These are phyloP conservation scores for Magallana gigas DNA, from an alignment of 1,140 invertebrate genomes.

Conservation along the genomic window DNA sequence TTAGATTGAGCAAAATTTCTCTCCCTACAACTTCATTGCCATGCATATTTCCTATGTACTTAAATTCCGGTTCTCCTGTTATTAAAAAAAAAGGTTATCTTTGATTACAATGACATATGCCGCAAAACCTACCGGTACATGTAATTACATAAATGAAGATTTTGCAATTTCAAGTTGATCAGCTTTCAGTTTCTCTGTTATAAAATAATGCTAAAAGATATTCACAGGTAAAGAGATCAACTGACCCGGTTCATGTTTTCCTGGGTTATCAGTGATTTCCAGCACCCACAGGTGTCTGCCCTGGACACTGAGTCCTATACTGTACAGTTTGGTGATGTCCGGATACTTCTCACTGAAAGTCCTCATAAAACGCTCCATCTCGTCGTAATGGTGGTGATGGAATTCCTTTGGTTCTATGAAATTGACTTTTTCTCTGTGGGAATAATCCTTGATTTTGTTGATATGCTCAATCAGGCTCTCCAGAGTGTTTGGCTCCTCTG, in stretches of 20 bases:
- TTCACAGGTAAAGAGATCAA: slow-evolving; percentile 78
- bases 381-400: slow-evolving; percentile 93
- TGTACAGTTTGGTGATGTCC: slow-evolving; percentile 77
- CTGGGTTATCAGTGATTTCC: slow-evolving; percentile 90
- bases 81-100: not conserved
- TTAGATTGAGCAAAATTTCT: slow-evolving; percentile 86
- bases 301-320: slow-evolving; percentile 77
- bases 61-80: slow-evolving; percentile 82
- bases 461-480: slow-evolving; percentile 67
- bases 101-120: not conserved
- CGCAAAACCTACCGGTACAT: not conserved
- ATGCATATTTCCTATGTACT: slow-evolving; percentile 95
- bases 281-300: slow-evolving; percentile 96
- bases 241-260: slow-evolving; percentile 94
- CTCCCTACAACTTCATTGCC: slow-evolving; percentile 94
- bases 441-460: slow-evolving; percentile 68
- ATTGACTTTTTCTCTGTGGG: slow-evolving; percentile 65
- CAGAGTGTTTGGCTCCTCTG: slow-evolving; percentile 57
- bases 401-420: slow-evolving; percentile 83
- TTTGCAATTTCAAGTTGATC: too few species aligned
- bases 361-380: slow-evolving; percentile 90
- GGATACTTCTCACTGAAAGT: slow-evolving; percentile 89
- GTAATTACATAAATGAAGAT: not conserved
- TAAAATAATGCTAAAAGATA: not conserved
- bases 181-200: too few species aligned